Conservation (phyloP, 2,797 vertebrate genomes). For the Diceros bicornis region DNA sequence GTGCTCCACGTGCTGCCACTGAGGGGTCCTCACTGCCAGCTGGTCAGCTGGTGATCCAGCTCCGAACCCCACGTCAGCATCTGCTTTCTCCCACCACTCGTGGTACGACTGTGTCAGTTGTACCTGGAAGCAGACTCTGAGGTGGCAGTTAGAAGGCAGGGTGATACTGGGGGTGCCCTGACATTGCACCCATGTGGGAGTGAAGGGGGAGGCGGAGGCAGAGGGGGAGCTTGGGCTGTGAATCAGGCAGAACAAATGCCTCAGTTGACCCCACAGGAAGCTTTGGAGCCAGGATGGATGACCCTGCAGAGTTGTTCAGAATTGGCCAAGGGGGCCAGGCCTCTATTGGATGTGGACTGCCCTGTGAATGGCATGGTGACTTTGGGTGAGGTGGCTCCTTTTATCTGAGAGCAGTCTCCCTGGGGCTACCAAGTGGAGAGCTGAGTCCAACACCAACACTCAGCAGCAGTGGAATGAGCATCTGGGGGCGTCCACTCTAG, state of each 20-base stretch:
- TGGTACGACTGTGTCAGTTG: background rate
- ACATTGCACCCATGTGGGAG: background rate
- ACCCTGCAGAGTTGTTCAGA: background rate
- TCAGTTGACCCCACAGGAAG: background rate
- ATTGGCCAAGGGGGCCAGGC: background rate
- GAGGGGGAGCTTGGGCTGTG: background rate
- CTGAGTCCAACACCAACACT: too few species aligned
- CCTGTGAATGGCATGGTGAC: background rate
- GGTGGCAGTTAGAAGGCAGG: background rate
- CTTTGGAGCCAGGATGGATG: background rate
- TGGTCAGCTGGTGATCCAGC: background rate
- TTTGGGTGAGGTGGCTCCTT: background rate
- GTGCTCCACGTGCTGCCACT: too few species aligned
- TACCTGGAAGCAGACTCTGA: too few species aligned
- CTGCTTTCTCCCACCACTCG: background rate
- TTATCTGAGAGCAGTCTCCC: background rate
- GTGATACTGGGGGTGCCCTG: fast-evolving
- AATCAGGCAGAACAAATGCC: background rate
- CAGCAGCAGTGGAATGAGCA: fast-evolving
- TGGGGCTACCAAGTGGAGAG: fast-evolving
- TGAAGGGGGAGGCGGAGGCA: too few species aligned
- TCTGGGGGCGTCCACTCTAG: too few species aligned
- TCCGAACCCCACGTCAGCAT: background rate
- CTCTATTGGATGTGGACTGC: background rate
- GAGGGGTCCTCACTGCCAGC: fast-evolving